Evolutionary conservation across 1,140 invertebrate genomes (phyloP), one percentile per base, ranked within the genome.

Genomic region (Caligus rogercresseyi): DNA sequence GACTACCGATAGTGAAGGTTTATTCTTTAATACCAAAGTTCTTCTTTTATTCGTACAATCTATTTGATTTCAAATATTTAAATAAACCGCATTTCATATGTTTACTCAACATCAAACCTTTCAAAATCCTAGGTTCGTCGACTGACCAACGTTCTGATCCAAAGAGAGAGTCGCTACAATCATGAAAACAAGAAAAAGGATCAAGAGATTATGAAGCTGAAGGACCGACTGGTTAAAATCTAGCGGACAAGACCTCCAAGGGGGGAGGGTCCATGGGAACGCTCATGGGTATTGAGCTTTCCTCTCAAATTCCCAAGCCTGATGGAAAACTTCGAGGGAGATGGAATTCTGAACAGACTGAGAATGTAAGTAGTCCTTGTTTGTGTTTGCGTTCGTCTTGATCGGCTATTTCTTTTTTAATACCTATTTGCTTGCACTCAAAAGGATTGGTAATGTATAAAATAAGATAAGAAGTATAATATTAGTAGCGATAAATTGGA

Each of bases 111-210:
- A n/a, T n/a, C n/a, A n/a, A n/a, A n/a, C n/a, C n/a, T n/a, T n/a
- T n/a, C n/a, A n/a, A n/a, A n/a, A n/a, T n/a, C n/a, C n/a, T 11
- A 56, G 54, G 24, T 56, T 21, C 21, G 26, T 13, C 23, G 26
- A 3, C 19, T 60, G 2, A 24, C 57, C 15, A 26, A 25, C 24
- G 18, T 60, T 18, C 24, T 60, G 13, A 60, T 60, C 15, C 57
- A 60, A 25, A 25, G 57, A 60, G 57, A 60, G 4, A 31, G 20
- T 60, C 57, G 26, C n/a, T 60, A 60, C 21, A 25, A 31, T 60
- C 57, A 60, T 31, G 57, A 60, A 19, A 43, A 16, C 16, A 25
- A 43, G 11, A 25, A 31, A 25, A 60, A 60, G 21, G 57, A 60
- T 25, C 57, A 53, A 3, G 57, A 60, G 18, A 11, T 60, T 11